Conservation (phyloP, 2,113 vertebrate species). For the Semnornis frantzii region DNA sequence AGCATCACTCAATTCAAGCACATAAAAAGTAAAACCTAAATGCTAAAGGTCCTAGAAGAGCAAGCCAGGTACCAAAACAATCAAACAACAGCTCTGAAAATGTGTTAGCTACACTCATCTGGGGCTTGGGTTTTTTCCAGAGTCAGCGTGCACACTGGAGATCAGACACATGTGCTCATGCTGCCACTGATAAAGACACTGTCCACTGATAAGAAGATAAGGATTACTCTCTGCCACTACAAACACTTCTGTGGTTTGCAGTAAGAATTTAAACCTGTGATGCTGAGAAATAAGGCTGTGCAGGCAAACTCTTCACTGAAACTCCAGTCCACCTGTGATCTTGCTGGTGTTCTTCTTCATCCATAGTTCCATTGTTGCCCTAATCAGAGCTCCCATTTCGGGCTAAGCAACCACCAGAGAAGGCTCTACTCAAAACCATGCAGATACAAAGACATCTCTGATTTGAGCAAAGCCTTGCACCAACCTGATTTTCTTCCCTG, state of each 20-base stretch:
- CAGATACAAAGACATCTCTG: background rate
- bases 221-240: background rate
- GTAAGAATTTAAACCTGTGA: background rate
- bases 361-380: rapidly evolving
- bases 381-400: background rate
- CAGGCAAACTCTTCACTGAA: background rate
- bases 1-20: background rate
- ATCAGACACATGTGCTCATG: background rate
- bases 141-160: background rate
- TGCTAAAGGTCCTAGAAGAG: background rate
- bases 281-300: background rate
- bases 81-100: background rate
- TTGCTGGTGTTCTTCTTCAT: background rate
- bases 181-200: background rate
- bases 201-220: background rate
- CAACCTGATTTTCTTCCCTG: background rate
- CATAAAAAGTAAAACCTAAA: background rate
- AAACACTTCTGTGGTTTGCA: background rate
- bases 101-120: background rate
- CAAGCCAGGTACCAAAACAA: background rate
- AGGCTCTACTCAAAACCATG: background rate
- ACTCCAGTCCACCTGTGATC: background rate
- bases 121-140: background rate
- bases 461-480: background rate
- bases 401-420: background rate